phyloP scores from a whole-genome alignment of 2,797 vertebrate species.

The Pagetopsis macropterus region DNA sequence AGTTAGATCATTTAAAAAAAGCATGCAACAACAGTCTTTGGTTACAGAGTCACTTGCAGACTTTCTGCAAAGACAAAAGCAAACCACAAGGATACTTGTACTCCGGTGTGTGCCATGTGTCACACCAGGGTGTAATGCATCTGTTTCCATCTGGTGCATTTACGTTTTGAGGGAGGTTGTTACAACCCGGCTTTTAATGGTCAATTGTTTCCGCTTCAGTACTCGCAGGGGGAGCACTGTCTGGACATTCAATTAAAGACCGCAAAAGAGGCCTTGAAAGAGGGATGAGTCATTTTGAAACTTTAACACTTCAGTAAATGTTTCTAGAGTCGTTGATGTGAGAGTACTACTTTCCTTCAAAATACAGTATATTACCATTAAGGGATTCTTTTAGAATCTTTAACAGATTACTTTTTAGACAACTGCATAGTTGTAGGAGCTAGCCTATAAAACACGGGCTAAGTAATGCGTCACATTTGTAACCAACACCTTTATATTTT shows the following conservation, averaged over 20 bases:
- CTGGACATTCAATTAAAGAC: slow-evolving; percentile 17
- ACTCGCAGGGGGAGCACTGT: not conserved
- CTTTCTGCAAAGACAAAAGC: slow-evolving; percentile 8
- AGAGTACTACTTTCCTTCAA: not conserved
- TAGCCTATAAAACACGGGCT: not conserved
- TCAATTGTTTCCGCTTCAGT: slow-evolving; percentile 2
- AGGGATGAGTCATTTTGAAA: not conserved
- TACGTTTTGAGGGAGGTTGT: not conserved
- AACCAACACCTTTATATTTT: not conserved
- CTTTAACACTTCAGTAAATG: not conserved
- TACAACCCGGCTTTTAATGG: slow-evolving; percentile 27
- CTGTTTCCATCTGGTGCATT: not conserved
- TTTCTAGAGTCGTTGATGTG: not conserved
- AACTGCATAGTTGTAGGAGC: not conserved
- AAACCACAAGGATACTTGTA: not conserved
- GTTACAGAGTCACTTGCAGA: slow-evolving; percentile 4
- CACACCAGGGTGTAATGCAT: not conserved
- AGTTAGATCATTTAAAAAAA: not conserved
- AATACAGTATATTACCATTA: not conserved
- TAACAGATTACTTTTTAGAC: not conserved
- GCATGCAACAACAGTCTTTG: not conserved
- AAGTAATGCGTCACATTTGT: not conserved
- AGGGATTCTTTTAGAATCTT: not conserved
- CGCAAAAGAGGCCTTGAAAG: not conserved
- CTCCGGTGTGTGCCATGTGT: not conserved